Evolutionary conservation across 1,140 invertebrate species (phyloP).

Genomic region (Neoseiulus cucumeris): DNA sequence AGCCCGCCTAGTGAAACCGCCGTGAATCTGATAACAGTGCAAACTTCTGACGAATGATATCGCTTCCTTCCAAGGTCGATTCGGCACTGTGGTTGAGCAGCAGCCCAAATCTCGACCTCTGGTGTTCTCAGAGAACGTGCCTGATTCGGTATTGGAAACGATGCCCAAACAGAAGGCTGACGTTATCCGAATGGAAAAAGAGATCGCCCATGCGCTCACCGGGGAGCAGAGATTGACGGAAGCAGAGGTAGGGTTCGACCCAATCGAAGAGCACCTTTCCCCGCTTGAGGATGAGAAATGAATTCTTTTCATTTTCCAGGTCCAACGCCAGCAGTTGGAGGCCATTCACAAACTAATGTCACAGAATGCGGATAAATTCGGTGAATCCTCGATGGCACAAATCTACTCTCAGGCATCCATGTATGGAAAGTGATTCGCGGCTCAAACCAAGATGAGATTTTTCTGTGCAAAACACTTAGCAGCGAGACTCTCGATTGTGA

Average conservation of each 20-base stretch:
- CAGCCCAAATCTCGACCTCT: not conserved
- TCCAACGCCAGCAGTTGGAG: not conserved
- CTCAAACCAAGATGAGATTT: too few species aligned
- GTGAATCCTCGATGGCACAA: not conserved
- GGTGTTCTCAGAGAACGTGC: not conserved
- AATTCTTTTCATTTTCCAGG: not conserved
- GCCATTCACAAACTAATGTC: not conserved
- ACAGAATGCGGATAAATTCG: not conserved
- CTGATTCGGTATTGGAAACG: not conserved
- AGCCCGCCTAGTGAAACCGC: not conserved
- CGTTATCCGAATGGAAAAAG: not conserved
- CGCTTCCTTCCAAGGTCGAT: not conserved
- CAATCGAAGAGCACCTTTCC: not conserved
- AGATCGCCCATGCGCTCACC: not conserved
- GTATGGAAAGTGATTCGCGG: not conserved
- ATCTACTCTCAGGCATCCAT: not conserved
- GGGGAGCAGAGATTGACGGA: not conserved
- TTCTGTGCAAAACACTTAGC: too few species aligned
- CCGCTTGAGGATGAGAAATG: too few species aligned
- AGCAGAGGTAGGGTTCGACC: slow-evolving; percentile 3
- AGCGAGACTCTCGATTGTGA: too few species aligned
- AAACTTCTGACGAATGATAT: not conserved
- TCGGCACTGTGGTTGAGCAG: not conserved
- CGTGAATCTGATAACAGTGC: not conserved
- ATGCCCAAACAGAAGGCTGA: not conserved